These are phyloP conservation scores for Anoncus sp. DNA, from an alignment of 2,888 invertebrate genomes.

Conservation along the genomic window DNA sequence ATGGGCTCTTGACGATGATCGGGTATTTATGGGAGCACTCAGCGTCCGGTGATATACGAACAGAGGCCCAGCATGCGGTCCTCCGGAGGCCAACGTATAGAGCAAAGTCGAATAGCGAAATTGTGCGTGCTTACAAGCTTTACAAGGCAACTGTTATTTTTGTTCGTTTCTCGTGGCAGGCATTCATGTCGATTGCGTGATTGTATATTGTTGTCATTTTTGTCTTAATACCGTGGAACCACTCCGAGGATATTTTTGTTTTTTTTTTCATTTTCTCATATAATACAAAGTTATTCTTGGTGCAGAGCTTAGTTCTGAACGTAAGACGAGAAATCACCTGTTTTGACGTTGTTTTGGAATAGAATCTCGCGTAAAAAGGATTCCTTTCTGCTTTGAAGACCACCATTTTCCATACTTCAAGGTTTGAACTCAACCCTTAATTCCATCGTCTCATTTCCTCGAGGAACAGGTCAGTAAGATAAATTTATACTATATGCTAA, in stretches of 20 bases:
- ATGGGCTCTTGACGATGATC: slow-evolving; percentile 69
- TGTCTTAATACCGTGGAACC: background rate
- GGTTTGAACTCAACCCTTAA: background rate
- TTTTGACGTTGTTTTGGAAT: background rate
- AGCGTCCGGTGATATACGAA: slow-evolving; percentile 73
- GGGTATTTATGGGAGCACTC: slow-evolving; percentile 77
- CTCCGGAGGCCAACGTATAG: slow-evolving; percentile 28
- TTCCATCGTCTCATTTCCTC: background rate
- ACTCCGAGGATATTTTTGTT: background rate
- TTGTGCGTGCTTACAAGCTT: slow-evolving; percentile 51
- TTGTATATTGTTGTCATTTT: slow-evolving; percentile 40
- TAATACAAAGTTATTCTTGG: background rate
- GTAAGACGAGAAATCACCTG: too few relatives aligned
- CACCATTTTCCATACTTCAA: background rate
- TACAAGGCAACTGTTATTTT: slow-evolving; percentile 58
- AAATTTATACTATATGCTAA: slow-evolving; percentile 38
- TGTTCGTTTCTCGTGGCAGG: slow-evolving; percentile 21
- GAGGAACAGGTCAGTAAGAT: slow-evolving; percentile 26
- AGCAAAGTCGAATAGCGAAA: slow-evolving; percentile 48
- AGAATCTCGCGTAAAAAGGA: background rate
- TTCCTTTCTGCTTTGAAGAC: background rate
- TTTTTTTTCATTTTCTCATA: slow-evolving; percentile 1
- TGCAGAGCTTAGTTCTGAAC: background rate
- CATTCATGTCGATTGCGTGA: slow-evolving; percentile 41
- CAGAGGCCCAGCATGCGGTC: slow-evolving; percentile 65